Conservation (phyloP, 2,888 invertebrate genomes). For the Copidosoma aretas region DNA sequence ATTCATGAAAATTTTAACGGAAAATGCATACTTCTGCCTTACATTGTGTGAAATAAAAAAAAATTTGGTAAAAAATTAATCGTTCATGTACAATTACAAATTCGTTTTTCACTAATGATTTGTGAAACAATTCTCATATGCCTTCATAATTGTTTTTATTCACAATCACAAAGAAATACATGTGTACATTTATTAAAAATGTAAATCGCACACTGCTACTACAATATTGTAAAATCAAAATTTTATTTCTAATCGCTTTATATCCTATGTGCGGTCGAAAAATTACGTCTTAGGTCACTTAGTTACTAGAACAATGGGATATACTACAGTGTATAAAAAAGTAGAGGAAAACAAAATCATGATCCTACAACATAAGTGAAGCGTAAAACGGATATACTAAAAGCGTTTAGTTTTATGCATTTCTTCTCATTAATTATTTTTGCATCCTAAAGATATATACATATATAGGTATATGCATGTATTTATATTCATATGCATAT, state of each 20-base stretch:
- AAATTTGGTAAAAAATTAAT: too few species aligned
- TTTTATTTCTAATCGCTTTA: not conserved
- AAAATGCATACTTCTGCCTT: too few species aligned
- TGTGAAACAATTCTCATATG: too few species aligned
- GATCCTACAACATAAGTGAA: constrained; percentile 33
- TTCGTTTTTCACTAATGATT: too few species aligned
- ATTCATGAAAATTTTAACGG: too few species aligned
- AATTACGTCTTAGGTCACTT: constrained; percentile 35
- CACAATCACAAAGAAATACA: constrained; percentile 9
- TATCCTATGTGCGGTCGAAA: not conserved
- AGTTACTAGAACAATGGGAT: constrained; percentile 45
- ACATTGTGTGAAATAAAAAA: too few species aligned
- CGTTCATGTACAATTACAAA: too few species aligned
- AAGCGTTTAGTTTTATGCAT: constrained; percentile 19
- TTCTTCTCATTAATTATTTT: constrained; percentile 27
- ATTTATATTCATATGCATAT: too few species aligned
- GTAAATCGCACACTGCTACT: constrained; percentile 15
- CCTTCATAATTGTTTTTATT: too few species aligned
- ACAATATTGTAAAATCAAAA: constrained; percentile 25
- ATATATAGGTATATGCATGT: too few species aligned
- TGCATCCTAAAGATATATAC: not conserved
- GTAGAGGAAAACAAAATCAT: constrained; percentile 27
- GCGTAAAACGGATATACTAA: constrained; percentile 35
- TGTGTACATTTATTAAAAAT: constrained; percentile 1
- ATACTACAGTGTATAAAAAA: constrained; percentile 44